Conservation (phyloP, 1,140 invertebrate species). For the Vanessa atalanta region DNA sequence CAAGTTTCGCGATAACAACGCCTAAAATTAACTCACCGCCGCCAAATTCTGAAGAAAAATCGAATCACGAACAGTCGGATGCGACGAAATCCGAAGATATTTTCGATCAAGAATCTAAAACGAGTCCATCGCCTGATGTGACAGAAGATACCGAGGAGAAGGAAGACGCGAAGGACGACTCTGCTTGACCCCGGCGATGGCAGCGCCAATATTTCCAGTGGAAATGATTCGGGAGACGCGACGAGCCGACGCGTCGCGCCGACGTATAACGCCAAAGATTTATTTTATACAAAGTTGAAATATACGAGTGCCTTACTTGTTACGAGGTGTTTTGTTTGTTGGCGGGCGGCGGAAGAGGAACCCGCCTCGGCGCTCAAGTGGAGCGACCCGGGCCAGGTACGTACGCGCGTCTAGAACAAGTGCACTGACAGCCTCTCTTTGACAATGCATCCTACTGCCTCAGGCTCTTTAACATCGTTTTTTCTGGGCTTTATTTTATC, state of each 20-base stretch:
- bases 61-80: conserved; percentile 16
- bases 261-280: conserved; percentile 73
- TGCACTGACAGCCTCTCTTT: conserved; percentile 24
- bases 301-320: conserved; percentile 80
- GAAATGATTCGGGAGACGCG: conserved; percentile 74
- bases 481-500: too few relatives aligned
- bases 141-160: conserved; percentile 35
- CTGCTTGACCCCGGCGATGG: conserved; percentile 37
- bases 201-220: conserved; percentile 73
- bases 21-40: conserved; percentile 6
- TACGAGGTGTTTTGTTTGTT: conserved; percentile 73
- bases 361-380: conserved; percentile 82
- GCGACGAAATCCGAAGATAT: conserved; percentile 45
- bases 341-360: conserved; percentile 73
- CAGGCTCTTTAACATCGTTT: too few relatives aligned
- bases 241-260: conserved; percentile 14
- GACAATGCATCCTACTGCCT: neutral
- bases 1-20: conserved; percentile 48
- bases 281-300: conserved; percentile 77
- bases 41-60: conserved; percentile 24
- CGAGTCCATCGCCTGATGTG: conserved; percentile 4
- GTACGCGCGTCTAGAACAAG: conserved; percentile 62
- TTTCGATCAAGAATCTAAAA: conserved; percentile 41
- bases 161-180: conserved; percentile 56
- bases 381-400: conserved; percentile 84